These are phyloP conservation scores for Bhutanitis thaidina DNA, from an alignment of 2,888 invertebrate genomes.

Conservation along the genomic window DNA sequence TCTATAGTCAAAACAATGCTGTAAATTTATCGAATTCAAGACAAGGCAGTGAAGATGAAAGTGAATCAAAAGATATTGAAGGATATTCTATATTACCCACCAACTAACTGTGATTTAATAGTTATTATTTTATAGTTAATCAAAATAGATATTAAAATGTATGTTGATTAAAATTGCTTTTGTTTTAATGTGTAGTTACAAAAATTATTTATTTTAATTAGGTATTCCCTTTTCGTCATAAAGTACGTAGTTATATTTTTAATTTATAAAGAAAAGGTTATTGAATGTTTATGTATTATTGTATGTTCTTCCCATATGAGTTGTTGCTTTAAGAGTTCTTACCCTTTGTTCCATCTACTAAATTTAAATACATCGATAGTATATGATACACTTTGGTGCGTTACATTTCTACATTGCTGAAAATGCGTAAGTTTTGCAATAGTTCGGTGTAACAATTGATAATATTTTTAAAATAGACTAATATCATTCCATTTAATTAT, in stretches of 20 bases:
- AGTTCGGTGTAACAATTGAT: too few relatives aligned
- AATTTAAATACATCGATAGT: not conserved
- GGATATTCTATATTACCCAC: constrained; percentile 7
- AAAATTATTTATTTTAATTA: too few relatives aligned
- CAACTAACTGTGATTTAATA: constrained; percentile 8
- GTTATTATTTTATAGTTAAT: not conserved
- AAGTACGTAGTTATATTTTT: too few relatives aligned
- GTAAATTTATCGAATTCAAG: constrained; percentile 21
- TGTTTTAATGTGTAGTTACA: too few relatives aligned
- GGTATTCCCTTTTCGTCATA: too few relatives aligned
- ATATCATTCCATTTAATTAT: too few relatives aligned
- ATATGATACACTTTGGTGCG: not conserved
- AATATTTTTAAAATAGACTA: too few relatives aligned
- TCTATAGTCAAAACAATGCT: constrained; percentile 1
- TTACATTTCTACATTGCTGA: not conserved
- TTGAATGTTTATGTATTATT: too few relatives aligned
- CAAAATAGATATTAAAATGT: not conserved
- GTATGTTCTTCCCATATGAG: too few relatives aligned
- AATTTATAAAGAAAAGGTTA: too few relatives aligned
- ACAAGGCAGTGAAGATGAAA: constrained; percentile 29
- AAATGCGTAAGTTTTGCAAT: too few relatives aligned
- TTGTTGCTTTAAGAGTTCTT: not conserved
- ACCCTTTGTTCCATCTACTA: not conserved
- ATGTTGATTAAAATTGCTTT: too few relatives aligned
- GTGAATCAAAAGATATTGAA: constrained; percentile 21